phyloP scores from a whole-genome alignment of 2,888 invertebrate genomes.

The Apodemia mormo region DNA sequence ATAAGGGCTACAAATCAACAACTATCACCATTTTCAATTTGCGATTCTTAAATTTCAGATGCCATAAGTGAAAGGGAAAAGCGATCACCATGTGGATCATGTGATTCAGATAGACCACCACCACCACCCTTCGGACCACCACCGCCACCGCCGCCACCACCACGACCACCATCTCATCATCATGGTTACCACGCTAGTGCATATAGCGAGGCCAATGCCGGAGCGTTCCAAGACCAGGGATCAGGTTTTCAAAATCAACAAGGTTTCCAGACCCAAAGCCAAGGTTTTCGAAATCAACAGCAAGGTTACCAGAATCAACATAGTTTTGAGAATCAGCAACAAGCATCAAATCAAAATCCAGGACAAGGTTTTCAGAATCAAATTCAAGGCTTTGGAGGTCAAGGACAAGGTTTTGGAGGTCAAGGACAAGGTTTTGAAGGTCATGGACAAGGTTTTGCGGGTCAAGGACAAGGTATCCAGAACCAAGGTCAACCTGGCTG shows the following conservation, averaged over 20 bases:
- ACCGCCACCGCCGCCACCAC: constrained; percentile 7
- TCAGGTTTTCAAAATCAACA: constrained; percentile 29
- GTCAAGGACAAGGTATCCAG: constrained; percentile 15
- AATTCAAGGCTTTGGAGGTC: not conserved
- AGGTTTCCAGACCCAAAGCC: constrained; percentile 16
- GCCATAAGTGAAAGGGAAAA: constrained; percentile 6
- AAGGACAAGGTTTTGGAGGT: constrained; percentile 9
- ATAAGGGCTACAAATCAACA: too few species aligned
- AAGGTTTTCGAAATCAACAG: constrained; percentile 19
- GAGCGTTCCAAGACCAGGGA: not conserved
- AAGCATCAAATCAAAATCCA: constrained; percentile 21
- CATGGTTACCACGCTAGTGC: not conserved
- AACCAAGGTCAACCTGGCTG: constrained; percentile 25
- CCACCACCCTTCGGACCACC: constrained; percentile 1
- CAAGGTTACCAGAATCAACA: not conserved
- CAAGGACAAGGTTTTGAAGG: constrained; percentile 6
- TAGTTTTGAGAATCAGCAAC: constrained; percentile 26
- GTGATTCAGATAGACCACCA: not conserved
- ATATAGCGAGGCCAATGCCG: constrained; percentile 14
- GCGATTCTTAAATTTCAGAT: not conserved
- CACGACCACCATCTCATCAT: not conserved
- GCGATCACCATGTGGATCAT: constrained; percentile 17
- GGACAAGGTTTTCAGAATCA: not conserved
- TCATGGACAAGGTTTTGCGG: constrained; percentile 1
- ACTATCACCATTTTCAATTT: too few species aligned